phyloP scores from a whole-genome alignment of 2,888 invertebrate genomes.

The Sarcophaga subvicina region DNA sequence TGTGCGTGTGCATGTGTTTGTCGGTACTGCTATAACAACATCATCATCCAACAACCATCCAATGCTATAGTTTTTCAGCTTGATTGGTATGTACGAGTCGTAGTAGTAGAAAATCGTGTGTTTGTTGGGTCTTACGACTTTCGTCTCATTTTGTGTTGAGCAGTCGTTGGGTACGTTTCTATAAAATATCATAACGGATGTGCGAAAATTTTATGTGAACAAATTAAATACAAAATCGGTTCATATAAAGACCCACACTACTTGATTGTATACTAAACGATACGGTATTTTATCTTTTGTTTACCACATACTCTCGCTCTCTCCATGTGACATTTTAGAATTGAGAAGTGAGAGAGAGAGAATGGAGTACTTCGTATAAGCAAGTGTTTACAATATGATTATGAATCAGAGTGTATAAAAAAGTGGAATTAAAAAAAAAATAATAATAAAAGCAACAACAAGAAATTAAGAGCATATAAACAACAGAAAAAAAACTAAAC shows the following conservation, averaged over 20 bases:
- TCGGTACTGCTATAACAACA: slow-evolving; percentile 60
- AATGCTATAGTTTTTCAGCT: slow-evolving; percentile 66
- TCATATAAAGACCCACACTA: slow-evolving; percentile 65
- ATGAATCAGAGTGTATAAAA: slow-evolving; percentile 52
- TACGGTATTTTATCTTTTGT: slow-evolving; percentile 33
- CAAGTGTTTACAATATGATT: neutral
- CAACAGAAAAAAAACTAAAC: slow-evolving; percentile 42
- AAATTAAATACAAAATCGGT: slow-evolving; percentile 61
- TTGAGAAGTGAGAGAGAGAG: neutral
- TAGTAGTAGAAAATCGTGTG: slow-evolving; percentile 65
- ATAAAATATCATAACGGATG: slow-evolving; percentile 64
- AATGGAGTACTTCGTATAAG: slow-evolving; percentile 25
- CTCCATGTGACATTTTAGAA: neutral
- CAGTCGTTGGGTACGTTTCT: slow-evolving; percentile 72
- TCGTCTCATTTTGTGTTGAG: slow-evolving; percentile 72
- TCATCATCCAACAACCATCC: slow-evolving; percentile 46
- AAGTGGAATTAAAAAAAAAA: slow-evolving; percentile 14
- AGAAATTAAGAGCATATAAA: slow-evolving; percentile 32
- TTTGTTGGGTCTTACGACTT: slow-evolving; percentile 66
- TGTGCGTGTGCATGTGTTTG: slow-evolving; percentile 42
- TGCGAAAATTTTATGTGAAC: slow-evolving; percentile 42
- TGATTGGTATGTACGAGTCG: slow-evolving; percentile 65
- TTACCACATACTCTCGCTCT: slow-evolving; percentile 16
- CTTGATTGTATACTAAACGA: slow-evolving; percentile 7
- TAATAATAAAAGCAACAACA: slow-evolving; percentile 31